These are phyloP conservation scores for Gallinago nigripennis DNA, from an alignment of 2,797 vertebrate genomes.

Conservation along the genomic window DNA sequence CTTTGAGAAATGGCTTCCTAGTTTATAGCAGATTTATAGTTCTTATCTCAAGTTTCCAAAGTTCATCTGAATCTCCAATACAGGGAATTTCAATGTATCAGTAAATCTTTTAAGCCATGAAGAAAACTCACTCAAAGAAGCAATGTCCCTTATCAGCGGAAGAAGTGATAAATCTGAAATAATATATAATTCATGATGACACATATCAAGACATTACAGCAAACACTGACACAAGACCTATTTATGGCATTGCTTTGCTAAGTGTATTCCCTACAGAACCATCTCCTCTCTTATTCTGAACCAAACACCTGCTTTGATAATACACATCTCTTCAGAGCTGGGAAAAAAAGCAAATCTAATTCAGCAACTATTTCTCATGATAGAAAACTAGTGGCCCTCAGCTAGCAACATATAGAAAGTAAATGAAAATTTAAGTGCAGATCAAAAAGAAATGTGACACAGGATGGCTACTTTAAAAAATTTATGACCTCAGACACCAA, in stretches of 20 bases:
- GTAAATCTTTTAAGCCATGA: conserved; percentile 76
- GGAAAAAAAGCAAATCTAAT: conserved; percentile 48
- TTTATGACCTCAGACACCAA: conserved; percentile 45
- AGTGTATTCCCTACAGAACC: conserved; percentile 67
- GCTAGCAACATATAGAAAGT: conserved; percentile 58
- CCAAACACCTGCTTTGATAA: conserved; percentile 70
- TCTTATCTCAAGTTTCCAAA: conserved; percentile 74
- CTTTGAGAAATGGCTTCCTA: conserved; percentile 41
- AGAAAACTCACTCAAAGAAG: conserved; percentile 72
- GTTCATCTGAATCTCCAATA: conserved; percentile 74
- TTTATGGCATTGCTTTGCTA: conserved; percentile 70
- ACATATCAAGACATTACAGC: conserved; percentile 75
- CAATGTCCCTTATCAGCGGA: conserved; percentile 64
- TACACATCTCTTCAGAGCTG: conserved; percentile 2
- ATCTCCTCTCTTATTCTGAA: conserved; percentile 57
- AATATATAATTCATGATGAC: conserved; percentile 81
- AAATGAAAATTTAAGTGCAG: conserved; percentile 71
- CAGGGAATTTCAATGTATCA: conserved; percentile 71
- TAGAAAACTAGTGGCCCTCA: conserved; percentile 49
- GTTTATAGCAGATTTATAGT: conserved; percentile 71
- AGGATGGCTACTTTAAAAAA: conserved; percentile 62
- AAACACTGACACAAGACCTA: conserved; percentile 70
- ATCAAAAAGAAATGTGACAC: conserved; percentile 55
- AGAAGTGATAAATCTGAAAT: conserved; percentile 77
- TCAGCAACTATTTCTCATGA: conserved; percentile 62